Base-by-base conservation (phyloP, 2,797 vertebrate species). In the Onychomys leucogaster region DNA sequence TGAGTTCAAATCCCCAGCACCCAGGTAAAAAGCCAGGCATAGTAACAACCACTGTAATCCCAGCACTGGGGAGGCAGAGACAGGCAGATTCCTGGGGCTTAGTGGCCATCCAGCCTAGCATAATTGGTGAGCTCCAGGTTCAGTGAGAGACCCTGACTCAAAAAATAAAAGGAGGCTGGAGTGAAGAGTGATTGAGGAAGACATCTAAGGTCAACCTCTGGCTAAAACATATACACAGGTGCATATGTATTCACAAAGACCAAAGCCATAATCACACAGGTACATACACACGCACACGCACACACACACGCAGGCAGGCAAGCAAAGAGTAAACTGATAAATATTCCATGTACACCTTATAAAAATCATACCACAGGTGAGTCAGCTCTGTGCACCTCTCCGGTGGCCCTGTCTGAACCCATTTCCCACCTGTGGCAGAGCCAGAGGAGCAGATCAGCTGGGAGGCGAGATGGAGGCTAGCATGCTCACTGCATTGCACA, bases 381-480 rank as follows among this genome's bases (percentile, higher is more conserved):
- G 21, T 23, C 34, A 32, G 4, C 9, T 55, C 25, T 55, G 41
- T 5, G 11, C 2, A 0, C 59, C 55, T 59, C 21, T 76, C 21
- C 32, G 16, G 55, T 0, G n/a, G 19, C 25, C 3, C 0, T 32
- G 29, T 49, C 52, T 25, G 52, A 4, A 69, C 57, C 34, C 5
- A 65, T n/a, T 65, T 27, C 34, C 21, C n/a, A n/a, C 46, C 86
- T 21, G 3, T 25, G 57, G 34, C 8, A 23, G 3, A 90, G 52
- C 49, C 6, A 12, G 76, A 61, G 59, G 17, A 69, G 25, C 2
- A 0, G 0, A 32, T 4, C 1, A 0, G 19, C 69, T 23, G 29
- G 84, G 57, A 88, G 63, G 84, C 63, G 73, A 34, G 52, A 76
- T 4, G 41, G 75, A 89, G 5, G 84, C 43, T 10, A 23, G 5